Evolutionary conservation across 2,113 vertebrate species (phyloP), one percentile per base, ranked within the genome.

Genomic region (Hippocampus mohnikei): DNA sequence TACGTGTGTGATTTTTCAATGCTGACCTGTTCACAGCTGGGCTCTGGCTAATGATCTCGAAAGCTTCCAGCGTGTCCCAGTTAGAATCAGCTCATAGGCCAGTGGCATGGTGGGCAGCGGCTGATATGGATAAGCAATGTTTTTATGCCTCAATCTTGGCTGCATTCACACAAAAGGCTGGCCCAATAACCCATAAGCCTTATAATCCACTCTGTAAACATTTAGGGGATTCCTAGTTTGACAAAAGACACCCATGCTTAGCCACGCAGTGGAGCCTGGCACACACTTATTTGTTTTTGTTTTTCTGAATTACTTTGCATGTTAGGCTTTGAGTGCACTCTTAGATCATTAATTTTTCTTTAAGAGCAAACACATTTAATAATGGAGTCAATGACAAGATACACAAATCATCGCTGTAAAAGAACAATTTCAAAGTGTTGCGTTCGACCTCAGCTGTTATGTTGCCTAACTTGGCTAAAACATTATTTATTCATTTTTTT

Each of bases 151-250:
- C 79, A 86, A 44, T 80, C 89, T 85, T 86, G 75, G 73, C 66
- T 88, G 85, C 78, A 80, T 79, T 63, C 67, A 73, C 77, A 91
- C 90, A 92, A 91, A 88, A 89, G 81, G 75, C 76, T 81, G 72
- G 82, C 80, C 84, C 50, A 69, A 70, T 88, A 80, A 89, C 81
- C 75, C 79, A 62, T 88, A 90, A 90, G 67, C 83, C 63, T 66
- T 68, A 37, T 89, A 91, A 91, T 90, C 88, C 81, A 48, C 59
- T 74, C 70, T 70, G 76, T 84, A 81, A 87, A 87, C 82, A 79
- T 83, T 80, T 3, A 62, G 72, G 69, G 70, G 80, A 81, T 86
- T 58, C 74, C 81, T 77, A 80, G 77, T 81, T 84, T 75, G 71
- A 79, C 27, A 52, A 80, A 77, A 75, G 75, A 85, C 86, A 61